Conservation (phyloP, 2,113 vertebrate genomes). For the Mustelus asterias region DNA sequence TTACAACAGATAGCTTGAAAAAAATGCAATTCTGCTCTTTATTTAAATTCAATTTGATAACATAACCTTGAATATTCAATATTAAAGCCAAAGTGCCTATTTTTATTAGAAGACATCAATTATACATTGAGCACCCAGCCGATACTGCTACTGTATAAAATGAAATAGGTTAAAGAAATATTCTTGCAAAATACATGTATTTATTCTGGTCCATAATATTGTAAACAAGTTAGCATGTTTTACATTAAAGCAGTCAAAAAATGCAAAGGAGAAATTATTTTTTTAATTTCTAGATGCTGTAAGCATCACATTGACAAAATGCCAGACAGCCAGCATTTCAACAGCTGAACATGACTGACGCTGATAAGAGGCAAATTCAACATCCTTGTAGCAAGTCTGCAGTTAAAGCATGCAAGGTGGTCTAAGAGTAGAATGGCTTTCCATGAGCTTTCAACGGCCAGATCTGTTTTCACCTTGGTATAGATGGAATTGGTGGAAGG, state of each 20-base stretch:
- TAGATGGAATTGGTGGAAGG: slow-evolving; percentile 83
- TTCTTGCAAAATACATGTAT: slow-evolving; percentile 29
- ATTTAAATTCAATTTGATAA: slow-evolving; percentile 22
- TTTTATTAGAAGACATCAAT: slow-evolving; percentile 28
- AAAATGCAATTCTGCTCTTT: slow-evolving; percentile 3
- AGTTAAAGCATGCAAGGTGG: slow-evolving; percentile 44
- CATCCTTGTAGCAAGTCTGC: slow-evolving; percentile 7
- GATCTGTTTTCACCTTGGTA: slow-evolving; percentile 76
- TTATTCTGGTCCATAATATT: slow-evolving; percentile 31
- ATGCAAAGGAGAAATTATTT: background rate
- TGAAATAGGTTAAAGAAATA: slow-evolving; percentile 27
- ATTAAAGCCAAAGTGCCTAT: slow-evolving; percentile 17
- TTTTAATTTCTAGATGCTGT: slow-evolving; percentile 26
- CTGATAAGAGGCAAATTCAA: background rate
- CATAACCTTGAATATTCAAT: slow-evolving; percentile 24
- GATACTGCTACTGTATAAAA: background rate
- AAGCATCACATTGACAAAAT: slow-evolving; percentile 26
- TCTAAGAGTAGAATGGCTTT: slow-evolving; percentile 41
- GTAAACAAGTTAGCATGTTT: slow-evolving; percentile 31
- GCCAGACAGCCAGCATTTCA: background rate
- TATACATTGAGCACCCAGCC: background rate
- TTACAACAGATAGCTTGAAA: background rate
- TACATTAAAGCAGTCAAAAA: slow-evolving; percentile 36
- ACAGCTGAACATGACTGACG: background rate
- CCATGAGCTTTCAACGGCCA: slow-evolving; percentile 38